phyloP scores from a whole-genome alignment of 2,888 invertebrate genomes.

The Coleophora deauratella region DNA sequence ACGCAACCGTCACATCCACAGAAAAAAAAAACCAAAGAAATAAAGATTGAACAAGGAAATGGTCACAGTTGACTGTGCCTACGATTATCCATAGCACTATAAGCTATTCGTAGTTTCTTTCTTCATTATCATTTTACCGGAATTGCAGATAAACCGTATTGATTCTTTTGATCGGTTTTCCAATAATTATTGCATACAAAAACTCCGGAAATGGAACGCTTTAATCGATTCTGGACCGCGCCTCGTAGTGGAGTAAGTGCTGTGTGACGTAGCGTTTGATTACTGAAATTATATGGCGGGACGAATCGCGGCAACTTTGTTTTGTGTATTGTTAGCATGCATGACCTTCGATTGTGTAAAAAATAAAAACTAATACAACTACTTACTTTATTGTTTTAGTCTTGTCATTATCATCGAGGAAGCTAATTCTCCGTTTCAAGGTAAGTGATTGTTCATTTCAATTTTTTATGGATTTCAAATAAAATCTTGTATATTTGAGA shows the following conservation, averaged over 20 bases:
- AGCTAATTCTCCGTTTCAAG: conserved; percentile 63
- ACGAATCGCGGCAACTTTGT: conserved; percentile 62
- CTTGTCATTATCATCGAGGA: conserved; percentile 68
- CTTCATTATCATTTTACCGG: conserved; percentile 43
- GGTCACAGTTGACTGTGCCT: conserved; percentile 67
- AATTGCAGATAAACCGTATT: conserved; percentile 56
- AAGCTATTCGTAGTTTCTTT: conserved; percentile 52
- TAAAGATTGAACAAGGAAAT: conserved; percentile 63
- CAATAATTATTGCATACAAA: conserved; percentile 63
- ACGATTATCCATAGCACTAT: conserved; percentile 63
- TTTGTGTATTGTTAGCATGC: conserved; percentile 59
- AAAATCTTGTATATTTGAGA: conserved; percentile 6
- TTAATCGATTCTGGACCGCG: conserved; percentile 66
- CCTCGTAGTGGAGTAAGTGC: conserved; percentile 33
- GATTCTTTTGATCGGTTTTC: conserved; percentile 64
- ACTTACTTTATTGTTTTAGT: conserved; percentile 60
- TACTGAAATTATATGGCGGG: conserved; percentile 69
- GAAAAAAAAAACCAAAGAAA: conserved; percentile 68
- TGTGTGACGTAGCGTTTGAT: conserved; percentile 57
- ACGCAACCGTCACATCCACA: conserved; percentile 53
- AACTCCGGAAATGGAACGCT: conserved; percentile 67
- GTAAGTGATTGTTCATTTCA: conserved; percentile 45
- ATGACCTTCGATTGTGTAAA: conserved; percentile 56
- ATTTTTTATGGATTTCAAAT: conserved; percentile 31
- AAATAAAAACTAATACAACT: conserved; percentile 68